A percentile compares a stretch with the other conserved stretches of the same genome.
phyloP scores from a whole-genome alignment of 2,797 vertebrate genomes.

The Myripristis murdjan region DNA sequence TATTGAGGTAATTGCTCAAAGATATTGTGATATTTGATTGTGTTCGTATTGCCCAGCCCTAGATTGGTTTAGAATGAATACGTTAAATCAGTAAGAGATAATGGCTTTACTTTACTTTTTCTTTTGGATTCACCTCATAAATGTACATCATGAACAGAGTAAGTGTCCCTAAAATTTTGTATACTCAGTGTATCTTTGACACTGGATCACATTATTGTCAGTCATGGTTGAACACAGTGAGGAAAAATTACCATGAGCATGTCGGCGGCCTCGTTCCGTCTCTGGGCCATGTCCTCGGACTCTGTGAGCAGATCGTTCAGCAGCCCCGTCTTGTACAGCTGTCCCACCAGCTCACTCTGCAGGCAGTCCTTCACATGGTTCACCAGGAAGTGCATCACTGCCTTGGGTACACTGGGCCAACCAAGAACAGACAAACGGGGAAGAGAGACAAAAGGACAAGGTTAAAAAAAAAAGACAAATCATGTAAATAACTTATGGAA shows the following conservation, averaged over 20 bases:
- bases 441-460: background rate
- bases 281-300: conserved; percentile 99
- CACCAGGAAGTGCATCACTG: conserved; percentile 99
- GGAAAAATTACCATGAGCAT: conserved; percentile 98
- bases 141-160: too few species aligned
- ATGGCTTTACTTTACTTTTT: too few species aligned
- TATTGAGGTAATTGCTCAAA: too few species aligned
- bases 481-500: background rate
- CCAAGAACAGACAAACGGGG: background rate
- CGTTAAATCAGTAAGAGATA: too few species aligned
- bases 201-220: conserved; percentile 10
- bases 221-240: background rate
- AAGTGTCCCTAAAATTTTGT: background rate
- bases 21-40: too few species aligned
- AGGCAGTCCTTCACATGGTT: conserved; percentile 98
- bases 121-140: too few species aligned
- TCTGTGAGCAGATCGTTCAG: conserved; percentile 96
- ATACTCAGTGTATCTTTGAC: background rate
- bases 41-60: too few species aligned
- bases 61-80: too few species aligned
- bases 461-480: background rate
- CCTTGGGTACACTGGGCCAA: conserved; percentile 93
- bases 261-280: conserved; percentile 95
- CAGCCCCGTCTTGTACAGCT: conserved; percentile 94
- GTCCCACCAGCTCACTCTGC: conserved; percentile 97